Evolutionary conservation across 2,113 vertebrate species (phyloP).

Genomic region (Saimiri boliviensis): DNA sequence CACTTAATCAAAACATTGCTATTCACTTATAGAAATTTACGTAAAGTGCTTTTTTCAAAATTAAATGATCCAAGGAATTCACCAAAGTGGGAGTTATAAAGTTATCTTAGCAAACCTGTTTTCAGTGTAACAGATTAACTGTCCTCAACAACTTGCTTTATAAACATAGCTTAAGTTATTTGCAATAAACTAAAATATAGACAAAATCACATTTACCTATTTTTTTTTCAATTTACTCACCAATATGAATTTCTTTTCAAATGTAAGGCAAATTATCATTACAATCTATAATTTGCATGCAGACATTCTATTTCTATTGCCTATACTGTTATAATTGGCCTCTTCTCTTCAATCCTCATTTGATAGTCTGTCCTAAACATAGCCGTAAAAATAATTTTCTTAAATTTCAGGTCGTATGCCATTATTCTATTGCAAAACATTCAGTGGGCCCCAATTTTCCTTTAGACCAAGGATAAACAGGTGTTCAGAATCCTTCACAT

Average conservation of each 20-base stretch:
- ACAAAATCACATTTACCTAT: background rate
- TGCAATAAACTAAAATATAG: background rate
- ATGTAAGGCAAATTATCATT: background rate
- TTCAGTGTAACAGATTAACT: background rate
- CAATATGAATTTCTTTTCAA: background rate
- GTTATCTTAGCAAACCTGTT: background rate
- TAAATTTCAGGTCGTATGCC: background rate
- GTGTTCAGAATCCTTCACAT: background rate
- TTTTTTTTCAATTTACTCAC: background rate
- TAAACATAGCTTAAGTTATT: slow-evolving; percentile 22
- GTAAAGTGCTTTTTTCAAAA: background rate
- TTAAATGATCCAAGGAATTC: slow-evolving; percentile 45
- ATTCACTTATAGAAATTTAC: slow-evolving; percentile 19
- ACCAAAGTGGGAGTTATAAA: background rate
- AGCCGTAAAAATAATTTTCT: background rate
- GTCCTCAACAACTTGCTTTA: background rate
- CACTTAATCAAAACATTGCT: slow-evolving; percentile 20
- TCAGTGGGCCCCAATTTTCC: background rate
- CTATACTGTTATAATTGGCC: background rate
- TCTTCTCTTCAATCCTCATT: background rate
- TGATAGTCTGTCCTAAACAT: background rate
- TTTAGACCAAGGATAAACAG: background rate
- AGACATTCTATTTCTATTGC: background rate
- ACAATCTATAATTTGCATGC: background rate
- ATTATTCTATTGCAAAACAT: background rate